Evolutionary conservation across 2,113 vertebrate species (phyloP).

Genomic region (Paraplagusia blochii): DNA sequence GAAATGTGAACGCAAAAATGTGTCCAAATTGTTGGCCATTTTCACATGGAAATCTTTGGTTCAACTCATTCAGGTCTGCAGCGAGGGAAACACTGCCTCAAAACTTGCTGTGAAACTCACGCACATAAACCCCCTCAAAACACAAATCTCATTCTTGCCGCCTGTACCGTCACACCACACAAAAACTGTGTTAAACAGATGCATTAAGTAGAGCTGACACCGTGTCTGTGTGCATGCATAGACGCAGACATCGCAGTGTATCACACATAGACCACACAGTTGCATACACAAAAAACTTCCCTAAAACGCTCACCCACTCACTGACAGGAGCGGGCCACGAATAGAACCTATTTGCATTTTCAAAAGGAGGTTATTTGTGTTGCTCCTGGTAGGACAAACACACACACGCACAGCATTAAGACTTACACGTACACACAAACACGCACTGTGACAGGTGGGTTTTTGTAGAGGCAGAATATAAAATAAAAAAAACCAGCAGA

Average conservation of each 20-base stretch:
- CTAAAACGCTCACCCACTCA: constrained; percentile 48
- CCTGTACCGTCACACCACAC: constrained; percentile 20
- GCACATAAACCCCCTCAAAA: constrained; percentile 16
- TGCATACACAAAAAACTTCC: constrained; percentile 37
- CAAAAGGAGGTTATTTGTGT: constrained; percentile 45
- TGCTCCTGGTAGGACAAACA: constrained; percentile 12
- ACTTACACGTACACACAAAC: constrained; percentile 15
- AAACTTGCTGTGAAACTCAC: too few species aligned
- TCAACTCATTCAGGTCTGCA: constrained; percentile 8
- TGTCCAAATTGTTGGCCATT: too few species aligned
- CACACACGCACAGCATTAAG: background rate
- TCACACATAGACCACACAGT: constrained; percentile 12
- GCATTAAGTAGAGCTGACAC: constrained; percentile 17
- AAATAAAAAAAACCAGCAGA: constrained; percentile 25
- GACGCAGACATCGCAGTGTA: constrained; percentile 15
- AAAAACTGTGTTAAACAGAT: constrained; percentile 29
- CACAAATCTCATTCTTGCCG: constrained; percentile 13
- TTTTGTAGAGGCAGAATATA: constrained; percentile 26
- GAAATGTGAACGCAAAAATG: too few species aligned
- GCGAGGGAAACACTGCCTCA: background rate
- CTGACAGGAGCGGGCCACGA: constrained; percentile 58
- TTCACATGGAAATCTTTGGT: too few species aligned
- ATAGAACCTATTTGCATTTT: constrained; percentile 71
- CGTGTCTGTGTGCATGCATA: background rate
- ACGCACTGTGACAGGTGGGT: constrained; percentile 38